Evolutionary conservation across 2,888 invertebrate species (phyloP), one percentile per base, ranked within the genome.

Genomic region (Euclidia mi): DNA sequence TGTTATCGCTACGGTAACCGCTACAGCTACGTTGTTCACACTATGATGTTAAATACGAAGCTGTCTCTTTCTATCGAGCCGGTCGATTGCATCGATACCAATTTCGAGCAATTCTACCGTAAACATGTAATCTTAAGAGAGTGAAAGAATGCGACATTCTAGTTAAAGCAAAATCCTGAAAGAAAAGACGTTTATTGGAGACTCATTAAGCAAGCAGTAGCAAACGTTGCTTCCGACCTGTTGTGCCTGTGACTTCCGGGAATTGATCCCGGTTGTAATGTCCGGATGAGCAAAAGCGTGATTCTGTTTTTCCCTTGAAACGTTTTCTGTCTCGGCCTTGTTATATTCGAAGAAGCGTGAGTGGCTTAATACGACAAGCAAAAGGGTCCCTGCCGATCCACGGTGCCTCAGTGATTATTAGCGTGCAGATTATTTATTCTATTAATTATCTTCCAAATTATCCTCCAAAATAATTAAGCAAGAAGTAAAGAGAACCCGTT

Each of bases 191-290:
- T 47, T 40, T 18, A 17, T 15, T 34, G 25, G 14, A 20, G 28
- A 11, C 41, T 42, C 25, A 48, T 49, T 28, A 32, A 11, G 11
- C 11, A n/a, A 20, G 15, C 32, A 41, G 25, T 1, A 41, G 34
- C 41, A 15, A 49, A 31, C 47, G 4, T 17, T 15, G 35, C 28
- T 35, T 28, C 28, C 35, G 35, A 35, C 35, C 28, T 35, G 42
- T 49, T 35, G 34, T 49, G 40, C 10, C 41, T 42, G 34, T 35
- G 34, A 28, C 17, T 35, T 41, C 41, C 41, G 31, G 20, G 9
- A 12, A 48, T 41, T 12, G 11, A 50, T 28, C 34, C 42, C 49
- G 28, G 41, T 49, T 49, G 25, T 49, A 49, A 49, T 49, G 25
- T 49, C 49, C 41, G 41, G 28, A 28, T 41, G 25, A 42, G 32